phyloP scores from a whole-genome alignment of 2,888 invertebrate genomes.

The Anaspis maculata region DNA sequence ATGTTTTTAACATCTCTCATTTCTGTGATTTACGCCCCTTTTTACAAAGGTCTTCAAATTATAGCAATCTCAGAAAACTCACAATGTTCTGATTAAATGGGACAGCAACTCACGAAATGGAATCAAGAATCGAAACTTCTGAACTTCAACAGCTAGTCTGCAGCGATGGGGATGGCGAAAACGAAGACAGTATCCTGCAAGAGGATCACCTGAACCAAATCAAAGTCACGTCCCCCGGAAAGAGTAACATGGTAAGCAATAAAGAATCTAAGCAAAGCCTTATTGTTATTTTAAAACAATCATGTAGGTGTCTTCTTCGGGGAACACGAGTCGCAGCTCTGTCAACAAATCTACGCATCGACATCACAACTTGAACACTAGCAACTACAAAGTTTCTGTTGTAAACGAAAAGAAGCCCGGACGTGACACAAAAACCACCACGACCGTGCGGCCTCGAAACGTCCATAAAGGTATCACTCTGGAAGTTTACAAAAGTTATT shows the following conservation, averaged over 20 bases:
- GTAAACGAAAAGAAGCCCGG: conserved; percentile 37
- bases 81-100: no score
- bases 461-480: conserved; percentile 36
- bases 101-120: no score
- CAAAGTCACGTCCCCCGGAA: conserved; percentile 38
- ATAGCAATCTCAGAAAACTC: no score
- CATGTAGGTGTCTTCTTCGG: conserved; percentile 39
- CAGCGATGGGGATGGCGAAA: conserved; percentile 39
- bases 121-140: conserved; percentile 39
- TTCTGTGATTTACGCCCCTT: no score
- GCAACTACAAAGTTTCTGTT: conserved; percentile 29
- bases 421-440: conserved; percentile 29
- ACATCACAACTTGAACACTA: no score
- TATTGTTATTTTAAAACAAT: not conserved
- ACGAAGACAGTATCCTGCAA: conserved; percentile 40
- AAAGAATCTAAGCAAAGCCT: conserved; percentile 1
- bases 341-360: no score
- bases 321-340: conserved; percentile 41
- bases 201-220: conserved; percentile 40
- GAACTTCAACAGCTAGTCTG: conserved; percentile 42
- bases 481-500: no score
- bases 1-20: no score
- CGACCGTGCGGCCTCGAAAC: conserved; percentile 37
- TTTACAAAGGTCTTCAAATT: no score
- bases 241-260: conserved; percentile 39